Conservation (phyloP, 1,140 invertebrate genomes). For the Homarus americanus region DNA sequence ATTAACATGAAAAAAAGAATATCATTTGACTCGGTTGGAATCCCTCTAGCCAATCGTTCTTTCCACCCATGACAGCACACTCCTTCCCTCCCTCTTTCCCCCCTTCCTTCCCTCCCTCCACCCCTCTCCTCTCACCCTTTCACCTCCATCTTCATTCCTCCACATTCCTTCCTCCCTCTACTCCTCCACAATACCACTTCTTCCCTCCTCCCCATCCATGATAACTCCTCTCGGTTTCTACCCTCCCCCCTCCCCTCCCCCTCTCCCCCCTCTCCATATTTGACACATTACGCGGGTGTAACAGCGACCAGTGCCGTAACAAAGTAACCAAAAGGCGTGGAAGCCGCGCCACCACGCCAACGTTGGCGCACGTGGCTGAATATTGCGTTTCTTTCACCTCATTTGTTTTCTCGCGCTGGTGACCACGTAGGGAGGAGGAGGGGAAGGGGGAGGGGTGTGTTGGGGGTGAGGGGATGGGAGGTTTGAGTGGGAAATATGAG, state of each 20-base stretch:
- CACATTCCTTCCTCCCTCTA: not conserved
- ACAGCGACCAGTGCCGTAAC: not conserved
- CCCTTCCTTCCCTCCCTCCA: not conserved
- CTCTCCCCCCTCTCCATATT: not conserved
- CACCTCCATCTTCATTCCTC: not conserved
- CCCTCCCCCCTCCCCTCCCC: not conserved
- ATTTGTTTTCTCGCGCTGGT: conserved; percentile 30
- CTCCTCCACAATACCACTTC: not conserved
- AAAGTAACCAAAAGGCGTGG: not conserved
- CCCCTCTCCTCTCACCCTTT: not conserved
- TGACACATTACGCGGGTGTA: not conserved
- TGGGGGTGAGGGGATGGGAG: no score
- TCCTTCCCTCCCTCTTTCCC: not conserved
- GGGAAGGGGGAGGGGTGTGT: not conserved
- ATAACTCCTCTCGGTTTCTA: not conserved
- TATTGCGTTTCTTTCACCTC: conserved; percentile 33
- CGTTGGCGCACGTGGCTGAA: conserved; percentile 9
- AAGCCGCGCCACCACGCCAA: not conserved
- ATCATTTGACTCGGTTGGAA: not conserved
- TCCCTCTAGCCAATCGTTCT: not conserved
- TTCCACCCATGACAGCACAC: not conserved
- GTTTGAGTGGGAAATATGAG: not conserved
- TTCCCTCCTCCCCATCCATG: not conserved
- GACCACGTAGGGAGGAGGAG: not conserved
- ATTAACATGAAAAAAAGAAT: not conserved